Evolutionary conservation across 2,113 vertebrate genomes (phyloP), one percentile per base, ranked within the genome.

Genomic region (Dicrurus megarhynchus): DNA sequence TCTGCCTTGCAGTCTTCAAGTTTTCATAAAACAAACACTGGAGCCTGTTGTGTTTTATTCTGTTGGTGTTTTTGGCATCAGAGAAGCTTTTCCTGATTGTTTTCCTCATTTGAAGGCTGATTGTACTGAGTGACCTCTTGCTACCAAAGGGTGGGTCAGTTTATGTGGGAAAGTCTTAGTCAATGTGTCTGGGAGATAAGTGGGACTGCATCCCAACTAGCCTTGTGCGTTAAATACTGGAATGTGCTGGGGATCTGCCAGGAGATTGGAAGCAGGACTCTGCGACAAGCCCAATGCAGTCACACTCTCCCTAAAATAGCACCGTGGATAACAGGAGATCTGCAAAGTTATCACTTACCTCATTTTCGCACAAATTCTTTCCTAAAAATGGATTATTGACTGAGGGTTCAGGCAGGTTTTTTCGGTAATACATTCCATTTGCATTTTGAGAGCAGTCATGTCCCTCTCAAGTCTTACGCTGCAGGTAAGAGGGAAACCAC

Each of bases 241-340:
- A 98, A 97, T 98, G 95, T 93, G 53, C 82, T 98, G 98, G 97
- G 97, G 42, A 75, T 46, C 53, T 95, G 97, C 97, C 98, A 97
- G 96, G 81, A 95, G 95, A 94, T 96, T 96, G 97, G 95, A 90
- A 97, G 84, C 94, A 93, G 97, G 84, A 87, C 97, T 97, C 80
- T 97, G 97, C 93, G 84, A 97, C 96, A 96, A 93, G 93, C 83
- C 37, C 19, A 50, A 93, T 80, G 96, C 94, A 96, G 92, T 95
- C 94, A 92, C 78, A 89, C 81, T 96, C 78, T 90, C 91, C 95
- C 96, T 93, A 97, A 97, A 98, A 98, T 97, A 98, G 97, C 91
- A 63, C 89, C 26, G 37, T 87, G 96, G 94, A 96, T 91, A 96
- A 95, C 85, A 96, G 78, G 90, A 83, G 81, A 90, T 52, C 79